A percentile compares a stretch with the other conserved stretches of the same genome.
Conservation (phyloP, 2,888 invertebrate species). For the Rhamnusium bicolor region DNA sequence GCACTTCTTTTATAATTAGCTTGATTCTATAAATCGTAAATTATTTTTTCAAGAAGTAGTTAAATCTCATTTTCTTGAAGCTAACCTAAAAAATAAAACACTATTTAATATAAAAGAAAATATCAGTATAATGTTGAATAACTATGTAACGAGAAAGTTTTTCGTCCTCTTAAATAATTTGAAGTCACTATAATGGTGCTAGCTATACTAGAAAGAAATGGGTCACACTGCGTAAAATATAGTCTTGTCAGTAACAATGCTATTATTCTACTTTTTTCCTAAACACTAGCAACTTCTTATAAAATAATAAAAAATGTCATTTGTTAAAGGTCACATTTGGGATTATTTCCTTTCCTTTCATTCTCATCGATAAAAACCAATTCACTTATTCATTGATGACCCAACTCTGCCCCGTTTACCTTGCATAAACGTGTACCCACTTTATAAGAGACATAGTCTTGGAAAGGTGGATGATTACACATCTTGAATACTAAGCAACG, state of each 20-base stretch:
- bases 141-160: too few relatives aligned
- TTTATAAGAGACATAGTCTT: slow-evolving; percentile 51
- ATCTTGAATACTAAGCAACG: slow-evolving; percentile 58
- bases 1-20: too few relatives aligned
- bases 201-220: neutral
- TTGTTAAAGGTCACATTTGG: neutral
- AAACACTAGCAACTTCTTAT: neutral
- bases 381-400: slow-evolving; percentile 17
- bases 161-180: too few relatives aligned
- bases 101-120: too few relatives aligned
- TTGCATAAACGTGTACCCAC: slow-evolving; percentile 58
- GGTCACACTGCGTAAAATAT: neutral
- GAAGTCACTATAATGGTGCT: neutral
- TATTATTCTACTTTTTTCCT: neutral
- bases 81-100: too few relatives aligned
- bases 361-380: slow-evolving; percentile 6
- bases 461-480: slow-evolving; percentile 42
- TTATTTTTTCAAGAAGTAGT: too few relatives aligned
- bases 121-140: too few relatives aligned
- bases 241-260: neutral
- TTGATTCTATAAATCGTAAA: too few relatives aligned
- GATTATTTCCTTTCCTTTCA: slow-evolving; percentile 1
- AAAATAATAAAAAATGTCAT: neutral
- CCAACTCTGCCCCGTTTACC: slow-evolving; percentile 50
- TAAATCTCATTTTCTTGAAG: too few relatives aligned